A percentile compares a stretch with the other conserved stretches of the same genome.
phyloP scores from a whole-genome alignment of 2,888 invertebrate species.

The Drosophila siamana region DNA sequence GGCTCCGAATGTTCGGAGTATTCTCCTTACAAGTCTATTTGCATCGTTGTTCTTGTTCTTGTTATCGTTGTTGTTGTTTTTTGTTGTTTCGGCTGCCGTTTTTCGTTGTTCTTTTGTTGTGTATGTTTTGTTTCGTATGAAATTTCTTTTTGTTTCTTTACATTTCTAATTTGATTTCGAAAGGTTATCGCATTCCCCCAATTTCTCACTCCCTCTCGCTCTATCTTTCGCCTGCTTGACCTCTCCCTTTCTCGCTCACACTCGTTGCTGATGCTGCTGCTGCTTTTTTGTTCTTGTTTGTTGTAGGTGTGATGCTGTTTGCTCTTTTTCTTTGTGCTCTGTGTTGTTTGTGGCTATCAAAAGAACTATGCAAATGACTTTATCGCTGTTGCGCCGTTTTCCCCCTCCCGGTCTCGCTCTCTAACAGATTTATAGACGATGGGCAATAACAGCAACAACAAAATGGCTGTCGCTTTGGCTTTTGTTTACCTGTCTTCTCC shows the following conservation, averaged over 20 bases:
- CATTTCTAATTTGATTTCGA: slow-evolving; percentile 78
- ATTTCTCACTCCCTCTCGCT: not conserved
- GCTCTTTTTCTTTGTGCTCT: slow-evolving; percentile 18
- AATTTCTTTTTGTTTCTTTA: slow-evolving; percentile 47
- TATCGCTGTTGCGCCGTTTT: slow-evolving; percentile 53
- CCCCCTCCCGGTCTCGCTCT: not conserved
- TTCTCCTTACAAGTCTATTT: slow-evolving; percentile 5
- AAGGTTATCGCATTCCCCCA: slow-evolving; percentile 68
- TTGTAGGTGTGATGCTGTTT: slow-evolving; percentile 61
- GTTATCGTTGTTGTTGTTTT: too few species aligned
- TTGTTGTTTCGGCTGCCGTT: slow-evolving; percentile 12
- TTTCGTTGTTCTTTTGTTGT: slow-evolving; percentile 7
- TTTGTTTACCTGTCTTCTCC: slow-evolving; percentile 69
- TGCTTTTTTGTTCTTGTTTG: slow-evolving; percentile 26
- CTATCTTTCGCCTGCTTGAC: slow-evolving; percentile 13
- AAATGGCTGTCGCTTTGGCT: slow-evolving; percentile 58
- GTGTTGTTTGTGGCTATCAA: slow-evolving; percentile 53
- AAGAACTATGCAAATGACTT: slow-evolving; percentile 80
- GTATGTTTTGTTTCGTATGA: slow-evolving; percentile 15
- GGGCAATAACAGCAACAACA: slow-evolving; percentile 27
- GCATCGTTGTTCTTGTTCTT: slow-evolving; percentile 11
- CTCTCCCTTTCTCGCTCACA: not conserved
- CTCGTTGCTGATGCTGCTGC: too few species aligned
- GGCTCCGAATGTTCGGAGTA: not conserved
- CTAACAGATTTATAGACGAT: slow-evolving; percentile 64